phyloP scores from a whole-genome alignment of 2,797 vertebrate species.

The Otolemur crassicaudatus region DNA sequence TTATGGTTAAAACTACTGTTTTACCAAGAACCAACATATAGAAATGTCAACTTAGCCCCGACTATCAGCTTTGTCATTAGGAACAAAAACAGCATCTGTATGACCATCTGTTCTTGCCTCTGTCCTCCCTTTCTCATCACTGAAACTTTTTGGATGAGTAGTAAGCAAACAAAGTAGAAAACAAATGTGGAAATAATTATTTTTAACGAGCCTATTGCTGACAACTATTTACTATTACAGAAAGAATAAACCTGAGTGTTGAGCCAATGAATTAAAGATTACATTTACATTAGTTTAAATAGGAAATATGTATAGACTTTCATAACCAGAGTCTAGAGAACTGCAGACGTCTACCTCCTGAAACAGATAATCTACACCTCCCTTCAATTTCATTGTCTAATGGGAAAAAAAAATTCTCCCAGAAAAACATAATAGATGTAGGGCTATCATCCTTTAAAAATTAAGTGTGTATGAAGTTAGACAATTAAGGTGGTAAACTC shows the following conservation, averaged over 20 bases:
- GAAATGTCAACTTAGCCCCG: not conserved
- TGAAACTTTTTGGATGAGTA: not conserved
- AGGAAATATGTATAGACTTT: conserved; percentile 26
- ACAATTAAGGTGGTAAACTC: too few relatives aligned
- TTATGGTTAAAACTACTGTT: not conserved
- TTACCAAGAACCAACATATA: not conserved
- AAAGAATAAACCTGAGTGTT: conserved; percentile 2
- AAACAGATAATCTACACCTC: not conserved
- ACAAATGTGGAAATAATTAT: not conserved
- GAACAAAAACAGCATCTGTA: not conserved
- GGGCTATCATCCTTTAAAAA: not conserved
- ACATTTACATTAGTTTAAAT: conserved; percentile 9
- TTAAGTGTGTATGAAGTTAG: too few relatives aligned
- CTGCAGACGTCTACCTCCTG: not conserved
- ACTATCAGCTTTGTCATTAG: not conserved
- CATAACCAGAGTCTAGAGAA: not conserved
- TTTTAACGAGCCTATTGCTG: conserved; percentile 5
- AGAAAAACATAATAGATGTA: not conserved
- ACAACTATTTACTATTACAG: not conserved
- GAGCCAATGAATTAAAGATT: not conserved
- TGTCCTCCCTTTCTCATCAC: not conserved
- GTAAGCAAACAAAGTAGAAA: not conserved
- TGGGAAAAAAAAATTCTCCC: conserved; percentile 22
- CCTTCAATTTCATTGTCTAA: not conserved
- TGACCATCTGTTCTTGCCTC: not conserved